phyloP scores from a whole-genome alignment of 2,797 vertebrate species.

The Trichosurus vulpecula region DNA sequence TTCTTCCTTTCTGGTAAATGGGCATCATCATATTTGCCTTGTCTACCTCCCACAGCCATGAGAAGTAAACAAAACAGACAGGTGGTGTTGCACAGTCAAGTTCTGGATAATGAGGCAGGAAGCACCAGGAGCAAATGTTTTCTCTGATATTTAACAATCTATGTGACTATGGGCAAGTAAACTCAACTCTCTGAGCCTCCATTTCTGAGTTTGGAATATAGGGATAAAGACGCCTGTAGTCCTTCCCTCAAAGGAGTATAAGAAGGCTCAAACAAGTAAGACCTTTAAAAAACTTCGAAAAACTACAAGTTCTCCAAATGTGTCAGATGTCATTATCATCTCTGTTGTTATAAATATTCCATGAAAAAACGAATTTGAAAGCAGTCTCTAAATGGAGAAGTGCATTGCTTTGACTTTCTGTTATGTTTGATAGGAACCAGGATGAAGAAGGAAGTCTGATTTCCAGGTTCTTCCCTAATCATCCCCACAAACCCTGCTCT shows the following conservation, averaged over 20 bases:
- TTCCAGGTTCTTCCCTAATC: background rate
- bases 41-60: background rate
- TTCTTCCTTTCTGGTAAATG: background rate
- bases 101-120: background rate
- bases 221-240: fast-evolving
- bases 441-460: background rate
- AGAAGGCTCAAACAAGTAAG: background rate
- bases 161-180: background rate
- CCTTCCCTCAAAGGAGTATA: background rate
- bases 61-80: background rate
- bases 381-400: background rate
- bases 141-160: background rate
- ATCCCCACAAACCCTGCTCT: background rate
- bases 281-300: background rate
- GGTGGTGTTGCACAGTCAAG: background rate
- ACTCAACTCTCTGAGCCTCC: background rate
- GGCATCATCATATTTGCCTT: background rate
- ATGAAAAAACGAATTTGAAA: background rate
- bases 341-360: background rate
- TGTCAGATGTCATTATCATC: background rate
- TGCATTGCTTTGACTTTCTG: background rate
- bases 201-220: background rate
- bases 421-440: background rate
- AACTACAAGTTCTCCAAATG: background rate
- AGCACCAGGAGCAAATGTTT: background rate